Conservation (phyloP, 2,113 vertebrate genomes). For the Alaudala cheleensis region DNA sequence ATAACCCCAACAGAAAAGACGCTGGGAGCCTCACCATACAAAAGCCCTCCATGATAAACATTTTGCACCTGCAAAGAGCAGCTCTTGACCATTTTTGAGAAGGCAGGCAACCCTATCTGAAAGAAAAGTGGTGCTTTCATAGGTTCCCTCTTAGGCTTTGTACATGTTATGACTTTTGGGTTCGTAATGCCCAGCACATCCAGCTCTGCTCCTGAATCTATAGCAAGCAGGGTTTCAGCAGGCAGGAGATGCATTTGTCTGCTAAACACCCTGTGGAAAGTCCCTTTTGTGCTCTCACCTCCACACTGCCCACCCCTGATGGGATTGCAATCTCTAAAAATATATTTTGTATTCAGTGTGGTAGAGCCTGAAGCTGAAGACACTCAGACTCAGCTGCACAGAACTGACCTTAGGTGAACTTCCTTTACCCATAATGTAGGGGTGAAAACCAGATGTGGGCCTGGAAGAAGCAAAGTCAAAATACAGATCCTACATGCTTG, state of each 20-base stretch:
- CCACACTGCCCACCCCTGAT: accelerated
- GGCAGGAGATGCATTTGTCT: not conserved
- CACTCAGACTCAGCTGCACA: not conserved
- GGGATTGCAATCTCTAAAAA: not conserved
- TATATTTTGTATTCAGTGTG: not conserved
- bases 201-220: not conserved
- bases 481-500: not conserved
- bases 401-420: not conserved
- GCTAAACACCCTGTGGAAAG: not conserved
- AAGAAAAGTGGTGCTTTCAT: not conserved
- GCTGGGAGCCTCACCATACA: not conserved
- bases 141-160: not conserved
- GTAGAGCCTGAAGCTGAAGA: not conserved
- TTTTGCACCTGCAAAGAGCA: not conserved
- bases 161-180: not conserved
- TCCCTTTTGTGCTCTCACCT: not conserved
- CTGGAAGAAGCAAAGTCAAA: not conserved
- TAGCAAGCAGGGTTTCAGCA: not conserved
- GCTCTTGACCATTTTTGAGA: not conserved
- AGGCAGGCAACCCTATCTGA: not conserved
- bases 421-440: not conserved
- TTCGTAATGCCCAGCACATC: not conserved
- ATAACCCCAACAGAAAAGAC: not conserved
- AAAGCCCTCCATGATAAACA: not conserved
- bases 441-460: not conserved